Conservation (phyloP, 2,113 vertebrate species). For the Canis aureus region DNA sequence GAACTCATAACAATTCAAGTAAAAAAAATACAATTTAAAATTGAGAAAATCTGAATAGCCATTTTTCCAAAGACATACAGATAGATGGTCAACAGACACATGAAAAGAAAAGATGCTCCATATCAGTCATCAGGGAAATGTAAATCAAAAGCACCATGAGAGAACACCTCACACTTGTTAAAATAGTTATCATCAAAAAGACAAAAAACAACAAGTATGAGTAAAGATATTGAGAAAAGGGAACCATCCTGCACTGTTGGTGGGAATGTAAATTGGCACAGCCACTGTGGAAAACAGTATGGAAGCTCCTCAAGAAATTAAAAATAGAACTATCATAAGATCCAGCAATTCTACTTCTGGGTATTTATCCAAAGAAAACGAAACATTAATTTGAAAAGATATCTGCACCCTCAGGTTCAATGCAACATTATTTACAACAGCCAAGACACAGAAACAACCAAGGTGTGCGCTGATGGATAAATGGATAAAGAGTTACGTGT, state of each 20-base stretch:
- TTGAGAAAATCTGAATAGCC: background rate
- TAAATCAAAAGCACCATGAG: background rate
- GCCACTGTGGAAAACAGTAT: background rate
- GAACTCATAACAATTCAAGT: background rate
- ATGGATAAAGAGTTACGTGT: background rate
- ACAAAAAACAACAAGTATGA: background rate
- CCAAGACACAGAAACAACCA: background rate
- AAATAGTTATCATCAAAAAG: background rate
- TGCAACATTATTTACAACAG: background rate
- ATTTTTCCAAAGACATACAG: background rate
- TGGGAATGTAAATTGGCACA: background rate
- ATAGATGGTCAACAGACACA: background rate
- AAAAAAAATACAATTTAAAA: background rate
- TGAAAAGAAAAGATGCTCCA: background rate
- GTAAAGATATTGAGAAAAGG: background rate
- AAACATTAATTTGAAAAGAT: background rate
- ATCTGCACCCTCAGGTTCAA: background rate
- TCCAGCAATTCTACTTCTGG: background rate
- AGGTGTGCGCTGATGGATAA: background rate
- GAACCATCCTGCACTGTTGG: background rate
- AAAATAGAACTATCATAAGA: background rate
- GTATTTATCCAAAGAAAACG: background rate
- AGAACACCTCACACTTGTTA: background rate
- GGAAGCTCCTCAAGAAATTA: background rate
- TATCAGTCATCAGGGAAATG: background rate